Base-by-base conservation (phyloP, 2,888 invertebrate species). In the Mythimna loreyi region DNA sequence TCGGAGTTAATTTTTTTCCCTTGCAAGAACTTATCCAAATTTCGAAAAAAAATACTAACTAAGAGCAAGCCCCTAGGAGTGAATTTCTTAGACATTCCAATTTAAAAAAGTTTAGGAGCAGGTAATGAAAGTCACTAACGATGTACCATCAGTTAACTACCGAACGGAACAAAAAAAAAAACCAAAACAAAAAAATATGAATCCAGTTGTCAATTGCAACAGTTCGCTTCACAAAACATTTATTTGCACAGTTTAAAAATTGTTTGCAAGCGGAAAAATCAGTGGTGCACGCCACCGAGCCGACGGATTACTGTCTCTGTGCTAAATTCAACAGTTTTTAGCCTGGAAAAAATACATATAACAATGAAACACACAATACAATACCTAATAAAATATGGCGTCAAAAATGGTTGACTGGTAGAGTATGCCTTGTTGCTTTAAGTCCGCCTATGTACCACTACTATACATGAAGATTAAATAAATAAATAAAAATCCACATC, bases 181-280 rank as follows among this genome's bases (percentile, higher is more conserved):
- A 67, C 11, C 9, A 21, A 6, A 45, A 52, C 58, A 60, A 68
- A 52, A 28, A 28, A 13, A 36, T 36, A 52, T 52, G 5, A 36
- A 45, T 21, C 33, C 23, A 59, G 25, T 68, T 61, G 64, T 21
- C 9, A 16, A 40, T 36, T 47, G 8, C 3, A 13, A 16, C 8
- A 45, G 21, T 50, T 33, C 6, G 33, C 43, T 33, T 50, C 30
- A 63, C 28, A 43, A 56, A 25, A 25, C 21, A 49, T 56, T 63
- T 43, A 63, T 33, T 45, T 63, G 25, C 11, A 23, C 62, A n/a
- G 13, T 33, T 62, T 47, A 3, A 2, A 25, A 69, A 40, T 43
- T 56, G 55, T 43, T 11, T 63, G 43, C 70, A 43, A 56, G 63
- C 19, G 21, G 1, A 19, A 8, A 2, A n/a, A 23, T 23, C 36